These are phyloP conservation scores for Campopleginae sp. DNA, from an alignment of 2,888 invertebrate species.

Conservation along the genomic window DNA sequence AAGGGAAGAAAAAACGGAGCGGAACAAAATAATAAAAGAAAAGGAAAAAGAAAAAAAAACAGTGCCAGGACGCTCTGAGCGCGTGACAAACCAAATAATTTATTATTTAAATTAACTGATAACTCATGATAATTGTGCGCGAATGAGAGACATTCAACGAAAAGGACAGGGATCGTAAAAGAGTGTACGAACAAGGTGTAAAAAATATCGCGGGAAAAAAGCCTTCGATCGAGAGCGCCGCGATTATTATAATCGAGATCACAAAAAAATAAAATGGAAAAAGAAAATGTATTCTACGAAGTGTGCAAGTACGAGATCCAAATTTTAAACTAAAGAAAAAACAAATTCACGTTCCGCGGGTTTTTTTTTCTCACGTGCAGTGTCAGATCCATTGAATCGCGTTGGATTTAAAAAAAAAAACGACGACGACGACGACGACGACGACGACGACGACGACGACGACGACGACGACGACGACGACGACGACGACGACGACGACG, in stretches of 20 bases:
- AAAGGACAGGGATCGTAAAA: conserved; percentile 14
- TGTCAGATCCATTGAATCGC: conserved; percentile 14
- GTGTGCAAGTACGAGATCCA: conserved; percentile 43
- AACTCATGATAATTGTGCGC: conserved; percentile 73
- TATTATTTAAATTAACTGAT: conserved; percentile 81
- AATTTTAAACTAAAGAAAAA: neutral
- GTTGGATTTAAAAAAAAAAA: conserved; percentile 39
- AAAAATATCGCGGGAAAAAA: conserved; percentile 52
- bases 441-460: too few relatives aligned
- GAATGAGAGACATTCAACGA: conserved; percentile 18
- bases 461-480: too few relatives aligned
- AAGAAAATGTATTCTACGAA: conserved; percentile 5
- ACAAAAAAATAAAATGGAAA: neutral
- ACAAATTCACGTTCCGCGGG: neutral
- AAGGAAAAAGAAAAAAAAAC: conserved; percentile 66
- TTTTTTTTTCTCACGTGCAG: conserved; percentile 31
- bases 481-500: too few relatives aligned
- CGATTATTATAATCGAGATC: neutral
- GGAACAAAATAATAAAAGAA: conserved; percentile 33
- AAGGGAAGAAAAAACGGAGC: neutral
- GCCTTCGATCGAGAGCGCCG: neutral
- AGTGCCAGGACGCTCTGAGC: conserved; percentile 84
- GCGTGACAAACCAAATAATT: conserved; percentile 84
- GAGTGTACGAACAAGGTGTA: neutral
- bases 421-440: conserved; percentile 23